Evolutionary conservation across 2,113 vertebrate species (phyloP).

Genomic region (Glareola pratincola): DNA sequence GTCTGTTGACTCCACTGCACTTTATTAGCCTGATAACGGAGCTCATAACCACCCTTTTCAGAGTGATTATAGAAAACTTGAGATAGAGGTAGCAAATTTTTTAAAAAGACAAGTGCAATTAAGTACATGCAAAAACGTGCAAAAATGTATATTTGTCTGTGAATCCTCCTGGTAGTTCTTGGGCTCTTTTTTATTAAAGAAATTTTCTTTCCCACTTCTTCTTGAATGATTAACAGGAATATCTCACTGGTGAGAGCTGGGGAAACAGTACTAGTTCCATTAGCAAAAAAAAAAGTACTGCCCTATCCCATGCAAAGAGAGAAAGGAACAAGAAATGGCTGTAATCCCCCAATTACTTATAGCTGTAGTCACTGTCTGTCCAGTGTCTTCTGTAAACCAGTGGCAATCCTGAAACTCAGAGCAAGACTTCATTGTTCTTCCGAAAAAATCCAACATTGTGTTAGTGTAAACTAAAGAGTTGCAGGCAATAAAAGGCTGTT

Average conservation of each 20-base stretch:
- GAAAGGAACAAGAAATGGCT: background rate
- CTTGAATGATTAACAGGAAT: background rate
- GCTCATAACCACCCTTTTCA: background rate
- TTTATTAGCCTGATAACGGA: conserved; percentile 11
- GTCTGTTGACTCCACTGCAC: conserved; percentile 19
- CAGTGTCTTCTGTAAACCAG: background rate
- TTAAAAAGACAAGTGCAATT: background rate
- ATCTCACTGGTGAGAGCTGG: background rate
- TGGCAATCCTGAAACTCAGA: background rate
- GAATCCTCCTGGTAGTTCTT: background rate
- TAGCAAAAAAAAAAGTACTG: background rate
- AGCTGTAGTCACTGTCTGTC: background rate
- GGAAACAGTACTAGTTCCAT: background rate
- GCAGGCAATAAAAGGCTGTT: conserved; percentile 26
- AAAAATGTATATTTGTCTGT: background rate
- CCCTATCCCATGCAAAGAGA: background rate
- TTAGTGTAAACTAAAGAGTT: conserved; percentile 17
- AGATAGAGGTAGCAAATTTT: background rate
- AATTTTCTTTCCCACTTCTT: background rate
- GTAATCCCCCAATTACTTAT: background rate
- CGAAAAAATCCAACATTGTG: background rate
- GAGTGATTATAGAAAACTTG: background rate
- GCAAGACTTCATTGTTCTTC: background rate
- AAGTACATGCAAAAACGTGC: background rate
- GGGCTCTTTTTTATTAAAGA: background rate